Percentiles rank a stretch among this genome's conserved stretches.
phyloP scores from a whole-genome alignment of 2,113 vertebrate genomes.

The Meriones unguiculatus region DNA sequence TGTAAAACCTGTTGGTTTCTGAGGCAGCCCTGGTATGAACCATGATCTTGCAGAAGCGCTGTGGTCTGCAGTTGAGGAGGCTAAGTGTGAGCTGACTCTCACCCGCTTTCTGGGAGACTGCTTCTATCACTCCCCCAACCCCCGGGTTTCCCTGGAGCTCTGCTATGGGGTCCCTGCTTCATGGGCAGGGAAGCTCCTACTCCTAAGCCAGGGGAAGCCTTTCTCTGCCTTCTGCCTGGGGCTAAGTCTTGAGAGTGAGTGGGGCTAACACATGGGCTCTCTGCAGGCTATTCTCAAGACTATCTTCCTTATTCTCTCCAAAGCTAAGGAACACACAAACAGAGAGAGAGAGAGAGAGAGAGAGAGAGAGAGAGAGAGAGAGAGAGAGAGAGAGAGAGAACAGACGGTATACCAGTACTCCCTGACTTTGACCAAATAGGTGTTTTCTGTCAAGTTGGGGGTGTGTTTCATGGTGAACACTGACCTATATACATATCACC shows the following conservation, averaged over 20 bases:
- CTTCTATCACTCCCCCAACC: not conserved
- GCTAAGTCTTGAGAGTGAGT: not conserved
- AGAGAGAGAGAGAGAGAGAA: not conserved
- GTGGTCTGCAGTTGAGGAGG: not conserved
- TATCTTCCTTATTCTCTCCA: slow-evolving; percentile 71
- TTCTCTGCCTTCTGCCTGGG: fast-evolving
- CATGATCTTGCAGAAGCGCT: not conserved
- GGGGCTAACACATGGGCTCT: slow-evolving; percentile 77
- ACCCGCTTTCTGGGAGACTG: not conserved
- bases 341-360: not conserved
- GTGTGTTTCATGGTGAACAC: slow-evolving; percentile 88
- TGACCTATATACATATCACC: slow-evolving; percentile 86
- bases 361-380: not conserved
- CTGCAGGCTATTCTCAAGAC: slow-evolving; percentile 52
- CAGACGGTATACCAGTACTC: slow-evolving; percentile 73
- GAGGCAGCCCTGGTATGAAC: too few species aligned
- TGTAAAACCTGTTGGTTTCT: not conserved
- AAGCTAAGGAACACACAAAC: not conserved
- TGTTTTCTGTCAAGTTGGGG: slow-evolving; percentile 84
- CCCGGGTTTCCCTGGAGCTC: not conserved
- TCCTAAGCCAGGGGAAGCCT: fast-evolving
- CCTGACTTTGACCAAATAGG: slow-evolving; percentile 82
- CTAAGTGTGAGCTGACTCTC: not conserved
- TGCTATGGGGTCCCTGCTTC: not conserved
- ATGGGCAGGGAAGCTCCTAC: fast-evolving